These are phyloP conservation scores for Natator depressus DNA, from an alignment of 2,113 vertebrate species.

Conservation along the genomic window DNA sequence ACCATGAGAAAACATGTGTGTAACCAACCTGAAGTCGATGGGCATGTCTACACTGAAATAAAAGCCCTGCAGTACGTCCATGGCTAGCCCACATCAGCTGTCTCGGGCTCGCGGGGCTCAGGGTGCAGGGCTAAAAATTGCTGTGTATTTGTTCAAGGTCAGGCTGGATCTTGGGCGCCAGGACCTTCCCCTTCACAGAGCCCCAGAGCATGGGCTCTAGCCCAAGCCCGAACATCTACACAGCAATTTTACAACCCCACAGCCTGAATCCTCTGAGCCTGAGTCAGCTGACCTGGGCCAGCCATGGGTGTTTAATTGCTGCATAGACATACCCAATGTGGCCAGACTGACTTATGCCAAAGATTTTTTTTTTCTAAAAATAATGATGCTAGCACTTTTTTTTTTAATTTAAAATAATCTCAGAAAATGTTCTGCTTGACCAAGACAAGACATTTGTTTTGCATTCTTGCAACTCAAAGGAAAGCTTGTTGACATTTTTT, in stretches of 20 bases:
- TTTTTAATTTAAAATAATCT: neutral
- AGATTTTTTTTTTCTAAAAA: neutral
- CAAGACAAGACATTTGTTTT: neutral
- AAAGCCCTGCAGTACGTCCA: neutral
- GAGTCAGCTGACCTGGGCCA: too few species aligned
- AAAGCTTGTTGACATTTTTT: neutral
- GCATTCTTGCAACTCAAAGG: neutral
- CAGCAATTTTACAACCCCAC: neutral
- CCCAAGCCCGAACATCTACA: neutral
- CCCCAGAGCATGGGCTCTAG: neutral
- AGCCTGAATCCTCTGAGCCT: neutral
- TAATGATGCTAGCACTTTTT: accelerated
- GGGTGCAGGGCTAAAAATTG: neutral
- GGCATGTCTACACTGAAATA: neutral
- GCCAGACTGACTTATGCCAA: neutral
- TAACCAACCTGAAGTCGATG: neutral
- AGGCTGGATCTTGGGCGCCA: neutral
- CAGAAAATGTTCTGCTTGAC: neutral
- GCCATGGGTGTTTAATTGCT: neutral
- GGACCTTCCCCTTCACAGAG: neutral
- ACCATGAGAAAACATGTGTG: neutral
- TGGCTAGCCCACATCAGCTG: neutral
- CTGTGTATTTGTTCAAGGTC: neutral
- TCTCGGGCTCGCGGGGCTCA: neutral
- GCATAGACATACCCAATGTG: neutral